Base-by-base conservation (phyloP, 1,140 invertebrate species). In the Vanessa tameamea region DNA sequence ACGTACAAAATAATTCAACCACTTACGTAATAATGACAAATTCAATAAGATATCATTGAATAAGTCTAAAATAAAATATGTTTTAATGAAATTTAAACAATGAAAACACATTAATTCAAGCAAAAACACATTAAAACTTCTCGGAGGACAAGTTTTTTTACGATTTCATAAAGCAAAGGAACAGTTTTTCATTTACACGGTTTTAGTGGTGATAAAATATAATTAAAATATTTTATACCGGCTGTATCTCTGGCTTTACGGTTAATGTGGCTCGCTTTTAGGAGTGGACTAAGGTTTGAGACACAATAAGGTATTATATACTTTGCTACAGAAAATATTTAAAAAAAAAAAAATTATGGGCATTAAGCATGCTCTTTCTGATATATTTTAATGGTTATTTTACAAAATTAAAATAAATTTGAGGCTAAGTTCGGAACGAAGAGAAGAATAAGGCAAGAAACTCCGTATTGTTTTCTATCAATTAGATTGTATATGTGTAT, bases 201-300 rank as follows among this genome's bases (percentile, higher is more conserved):
- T 85, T 89, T 87, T 90, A 90, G 88, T 87, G 84, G 83, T 79
- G 81, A 87, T 90, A 90, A 90, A 90, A 89, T 88, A 90, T 89
- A 90, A 90, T 90, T 90, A 90, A 90, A 90, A 90, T 90, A 90
- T 90, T 90, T 90, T 89, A 88, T 87, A 85, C 82, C 79, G 73
- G 74, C 78, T 83, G 78, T 87, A 87, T 90, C 83, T 90, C 82
- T 78, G 80, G 81, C 73, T 85, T 88, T 88, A 88, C 78, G 84
- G 82, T 81, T 82, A 79, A 79, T 81, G 77, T 77, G 83, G 79
- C 77, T 75, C 74, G 84, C 76, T 75, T 85, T 81, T 81, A 86
- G 81, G 80, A 87, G 81, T 86, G 80, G 37, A 4, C 13, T 81
- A 68, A 85, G 51, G 85, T 70, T 78, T 69, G 77, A n/a, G 64